A percentile compares a stretch with the other conserved stretches of the same genome.
Evolutionary conservation across 2,113 vertebrate species (phyloP).

Genomic region (Pachycephala philippinensis): DNA sequence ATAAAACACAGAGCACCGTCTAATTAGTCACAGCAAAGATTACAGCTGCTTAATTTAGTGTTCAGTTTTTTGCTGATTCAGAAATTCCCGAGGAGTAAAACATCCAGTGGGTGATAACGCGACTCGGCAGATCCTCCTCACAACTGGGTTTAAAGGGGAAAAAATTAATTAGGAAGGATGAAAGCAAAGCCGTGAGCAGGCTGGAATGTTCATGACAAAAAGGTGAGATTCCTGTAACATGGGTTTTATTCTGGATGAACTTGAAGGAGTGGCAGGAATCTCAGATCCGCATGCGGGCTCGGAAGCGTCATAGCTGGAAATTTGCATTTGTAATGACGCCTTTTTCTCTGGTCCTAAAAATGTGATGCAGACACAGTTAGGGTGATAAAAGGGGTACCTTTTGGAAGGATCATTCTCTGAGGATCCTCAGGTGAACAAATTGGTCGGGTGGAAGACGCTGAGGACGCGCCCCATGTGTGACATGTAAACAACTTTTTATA

Average conservation of each 20-base stretch:
- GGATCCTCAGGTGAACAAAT: background rate
- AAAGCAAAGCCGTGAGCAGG: background rate
- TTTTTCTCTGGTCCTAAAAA: background rate
- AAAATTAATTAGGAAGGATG: background rate
- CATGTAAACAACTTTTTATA: no score
- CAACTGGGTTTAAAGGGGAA: background rate
- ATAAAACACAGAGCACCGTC: background rate
- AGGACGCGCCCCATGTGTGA: background rate
- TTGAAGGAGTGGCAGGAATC: background rate
- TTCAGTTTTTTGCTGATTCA: background rate
- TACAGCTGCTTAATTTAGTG: conserved; percentile 2
- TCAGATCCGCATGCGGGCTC: fast-evolving
- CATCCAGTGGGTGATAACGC: background rate
- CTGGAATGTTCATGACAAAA: background rate
- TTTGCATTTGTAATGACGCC: background rate
- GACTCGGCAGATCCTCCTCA: background rate
- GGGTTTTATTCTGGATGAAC: background rate
- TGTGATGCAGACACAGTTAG: background rate
- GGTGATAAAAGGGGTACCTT: background rate
- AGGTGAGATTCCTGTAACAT: background rate
- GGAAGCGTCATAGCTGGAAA: background rate
- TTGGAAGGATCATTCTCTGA: fast-evolving
- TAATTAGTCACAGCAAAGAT: conserved; percentile 13
- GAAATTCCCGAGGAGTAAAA: background rate
- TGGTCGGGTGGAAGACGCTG: fast-evolving